Evolutionary conservation across 2,797 vertebrate species (phyloP).

Genomic region (Luscinia luscinia): DNA sequence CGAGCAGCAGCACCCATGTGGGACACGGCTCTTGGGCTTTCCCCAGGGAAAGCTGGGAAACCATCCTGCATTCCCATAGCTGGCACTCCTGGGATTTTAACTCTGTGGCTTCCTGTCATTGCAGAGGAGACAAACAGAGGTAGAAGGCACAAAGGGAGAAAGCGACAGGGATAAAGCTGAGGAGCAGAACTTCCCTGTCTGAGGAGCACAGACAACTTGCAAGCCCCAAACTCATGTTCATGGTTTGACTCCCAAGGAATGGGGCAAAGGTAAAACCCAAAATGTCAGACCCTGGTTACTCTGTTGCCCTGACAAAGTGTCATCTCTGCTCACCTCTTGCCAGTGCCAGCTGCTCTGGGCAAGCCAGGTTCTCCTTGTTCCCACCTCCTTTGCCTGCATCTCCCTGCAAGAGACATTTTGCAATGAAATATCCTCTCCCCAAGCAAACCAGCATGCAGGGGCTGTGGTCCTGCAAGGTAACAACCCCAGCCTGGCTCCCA

Average conservation of each 20-base stretch:
- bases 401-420: background rate
- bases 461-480: background rate
- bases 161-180: rapidly evolving
- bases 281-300: background rate
- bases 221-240: rapidly evolving
- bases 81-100: background rate
- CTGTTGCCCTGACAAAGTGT: background rate
- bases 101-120: rapidly evolving
- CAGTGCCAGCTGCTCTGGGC: background rate
- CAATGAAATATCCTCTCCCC: background rate
- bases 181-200: background rate
- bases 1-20: background rate
- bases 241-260: rapidly evolving
- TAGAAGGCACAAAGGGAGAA: background rate
- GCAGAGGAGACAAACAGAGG: background rate
- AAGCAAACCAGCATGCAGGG: background rate
- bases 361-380: background rate
- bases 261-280: background rate
- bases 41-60: background rate
- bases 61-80: background rate
- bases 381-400: background rate
- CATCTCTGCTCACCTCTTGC: background rate
- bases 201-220: background rate
- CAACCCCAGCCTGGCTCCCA: background rate
- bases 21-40: background rate